These are phyloP conservation scores for Eristalis arbustorum DNA, from an alignment of 2,888 invertebrate genomes.

Conservation along the genomic window DNA sequence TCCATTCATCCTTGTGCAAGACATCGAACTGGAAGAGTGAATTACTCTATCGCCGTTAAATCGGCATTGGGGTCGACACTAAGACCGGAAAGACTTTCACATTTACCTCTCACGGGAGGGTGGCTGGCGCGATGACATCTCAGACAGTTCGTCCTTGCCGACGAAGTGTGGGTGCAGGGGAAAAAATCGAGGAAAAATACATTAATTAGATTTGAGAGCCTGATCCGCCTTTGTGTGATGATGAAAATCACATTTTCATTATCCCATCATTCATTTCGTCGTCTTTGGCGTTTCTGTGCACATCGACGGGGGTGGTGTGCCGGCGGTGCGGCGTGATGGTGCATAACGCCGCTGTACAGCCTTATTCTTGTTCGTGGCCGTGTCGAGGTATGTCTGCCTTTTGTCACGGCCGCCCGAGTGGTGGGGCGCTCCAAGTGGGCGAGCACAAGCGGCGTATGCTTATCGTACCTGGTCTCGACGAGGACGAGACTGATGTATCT, in stretches of 20 bases:
- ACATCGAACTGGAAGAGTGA: not conserved
- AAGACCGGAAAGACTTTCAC: slow-evolving; percentile 19
- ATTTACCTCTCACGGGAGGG: slow-evolving; percentile 10
- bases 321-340: not conserved
- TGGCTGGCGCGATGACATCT: not conserved
- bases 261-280: slow-evolving; percentile 60
- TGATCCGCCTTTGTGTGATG: slow-evolving; percentile 54
- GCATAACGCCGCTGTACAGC: slow-evolving; percentile 1
- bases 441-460: slow-evolving; percentile 42
- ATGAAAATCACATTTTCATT: slow-evolving; percentile 63
- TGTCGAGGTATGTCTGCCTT: slow-evolving; percentile 12
- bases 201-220: slow-evolving; percentile 63
- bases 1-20: not conserved
- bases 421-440: slow-evolving; percentile 8
- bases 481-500: not conserved
- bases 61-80: slow-evolving; percentile 6
- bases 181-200: slow-evolving; percentile 29
- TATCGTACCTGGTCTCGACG: slow-evolving; percentile 37
- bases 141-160: not conserved
- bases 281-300: slow-evolving; percentile 21
- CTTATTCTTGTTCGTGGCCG: slow-evolving; percentile 6
- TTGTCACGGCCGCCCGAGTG: slow-evolving; percentile 23
- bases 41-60: slow-evolving; percentile 9
- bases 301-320: not conserved
- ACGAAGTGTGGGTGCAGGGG: not conserved